Conservation (phyloP, 1,140 invertebrate species). For the Nephila pilipes region DNA sequence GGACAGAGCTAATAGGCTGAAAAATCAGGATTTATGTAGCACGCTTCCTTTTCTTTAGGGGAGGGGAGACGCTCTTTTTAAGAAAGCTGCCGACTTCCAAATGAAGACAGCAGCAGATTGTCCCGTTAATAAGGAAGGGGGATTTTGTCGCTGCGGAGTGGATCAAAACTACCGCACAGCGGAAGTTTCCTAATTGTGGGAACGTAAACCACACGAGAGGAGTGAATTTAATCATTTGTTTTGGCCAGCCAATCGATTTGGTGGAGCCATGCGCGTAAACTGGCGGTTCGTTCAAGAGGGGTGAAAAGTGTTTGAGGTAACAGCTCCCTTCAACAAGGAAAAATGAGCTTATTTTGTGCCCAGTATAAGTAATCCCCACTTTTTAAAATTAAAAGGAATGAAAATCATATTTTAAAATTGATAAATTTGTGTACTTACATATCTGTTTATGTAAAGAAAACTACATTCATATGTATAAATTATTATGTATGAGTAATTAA, state of each 20-base stretch:
- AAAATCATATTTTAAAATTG: no score
- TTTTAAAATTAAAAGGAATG: no score
- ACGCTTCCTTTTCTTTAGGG: constrained; percentile 33
- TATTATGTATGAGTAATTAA: no score
- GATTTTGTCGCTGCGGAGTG: neutral
- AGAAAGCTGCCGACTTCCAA: neutral
- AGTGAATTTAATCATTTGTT: constrained; percentile 26
- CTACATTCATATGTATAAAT: no score
- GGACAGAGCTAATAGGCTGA: constrained; percentile 17
- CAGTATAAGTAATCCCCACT: no score
- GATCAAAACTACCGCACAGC: constrained; percentile 37
- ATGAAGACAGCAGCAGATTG: constrained; percentile 46
- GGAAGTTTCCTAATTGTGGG: constrained; percentile 38
- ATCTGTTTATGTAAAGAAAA: no score
- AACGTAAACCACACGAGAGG: constrained; percentile 21
- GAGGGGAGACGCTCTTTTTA: neutral
- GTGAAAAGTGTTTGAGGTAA: no score
- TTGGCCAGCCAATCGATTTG: neutral
- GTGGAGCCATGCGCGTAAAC: neutral
- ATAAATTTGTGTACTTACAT: no score
- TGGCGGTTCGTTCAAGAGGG: no score
- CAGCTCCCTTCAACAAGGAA: no score
- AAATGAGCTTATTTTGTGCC: no score
- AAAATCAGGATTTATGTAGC: constrained; percentile 47
- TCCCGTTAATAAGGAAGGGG: constrained; percentile 1